Evolutionary conservation across 1,140 invertebrate species (phyloP).

Genomic region (Agrypnia vestita): DNA sequence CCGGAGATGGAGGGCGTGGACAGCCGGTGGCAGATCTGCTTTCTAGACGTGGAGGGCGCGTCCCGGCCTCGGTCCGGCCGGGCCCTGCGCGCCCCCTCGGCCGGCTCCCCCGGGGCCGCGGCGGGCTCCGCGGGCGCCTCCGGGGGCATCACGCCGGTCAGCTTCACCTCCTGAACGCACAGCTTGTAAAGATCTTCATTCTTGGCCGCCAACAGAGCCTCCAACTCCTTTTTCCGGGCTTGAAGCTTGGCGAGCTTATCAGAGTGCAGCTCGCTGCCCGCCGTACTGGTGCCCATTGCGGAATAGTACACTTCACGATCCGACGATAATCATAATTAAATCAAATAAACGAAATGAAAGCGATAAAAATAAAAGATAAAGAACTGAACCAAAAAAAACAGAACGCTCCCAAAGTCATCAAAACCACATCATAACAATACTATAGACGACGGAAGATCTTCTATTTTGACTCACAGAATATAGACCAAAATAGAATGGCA

Average conservation of each 20-base stretch:
- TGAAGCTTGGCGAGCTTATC: slow-evolving; percentile 70
- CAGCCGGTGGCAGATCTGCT: slow-evolving; percentile 63
- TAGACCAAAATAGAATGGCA: no score
- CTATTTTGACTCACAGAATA: no score
- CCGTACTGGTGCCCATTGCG: slow-evolving; percentile 70
- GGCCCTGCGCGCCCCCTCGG: slow-evolving; percentile 63
- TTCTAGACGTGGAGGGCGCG: slow-evolving; percentile 62
- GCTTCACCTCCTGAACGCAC: slow-evolving; percentile 87
- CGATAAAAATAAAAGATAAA: neutral
- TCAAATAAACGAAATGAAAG: slow-evolving; percentile 1
- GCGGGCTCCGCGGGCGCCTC: slow-evolving; percentile 84
- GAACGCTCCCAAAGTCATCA: slow-evolving; percentile 19
- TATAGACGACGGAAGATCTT: neutral
- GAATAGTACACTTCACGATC: neutral
- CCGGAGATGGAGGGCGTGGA: slow-evolving; percentile 49
- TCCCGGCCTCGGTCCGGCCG: slow-evolving; percentile 3
- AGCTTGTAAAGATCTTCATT: slow-evolving; percentile 85
- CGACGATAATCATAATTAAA: neutral
- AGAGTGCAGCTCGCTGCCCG: slow-evolving; percentile 70
- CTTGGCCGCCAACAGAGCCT: slow-evolving; percentile 78
- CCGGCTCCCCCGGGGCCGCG: slow-evolving; percentile 63
- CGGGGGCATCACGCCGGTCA: slow-evolving; percentile 87
- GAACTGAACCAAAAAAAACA: slow-evolving; percentile 7
- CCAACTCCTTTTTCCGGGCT: slow-evolving; percentile 72
- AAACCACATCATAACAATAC: slow-evolving; percentile 19